Evolutionary conservation across 2,888 invertebrate species (phyloP).

Genomic region (Microctonus aethiopoides): DNA sequence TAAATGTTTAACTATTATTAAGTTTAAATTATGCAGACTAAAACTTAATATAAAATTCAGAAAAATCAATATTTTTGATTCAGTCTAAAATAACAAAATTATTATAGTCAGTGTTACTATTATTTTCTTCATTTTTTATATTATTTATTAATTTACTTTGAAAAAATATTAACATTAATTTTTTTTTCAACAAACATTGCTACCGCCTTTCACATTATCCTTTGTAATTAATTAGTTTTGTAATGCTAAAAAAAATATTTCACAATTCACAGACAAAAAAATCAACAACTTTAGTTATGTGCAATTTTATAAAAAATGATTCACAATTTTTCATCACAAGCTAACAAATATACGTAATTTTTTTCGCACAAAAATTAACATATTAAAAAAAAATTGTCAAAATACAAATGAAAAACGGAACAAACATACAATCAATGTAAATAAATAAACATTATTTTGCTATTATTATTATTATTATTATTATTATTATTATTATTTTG

Average conservation of each 20-base stretch:
- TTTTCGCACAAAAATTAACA: constrained; percentile 7
- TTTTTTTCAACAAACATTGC: too few relatives aligned
- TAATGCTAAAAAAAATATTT: neutral
- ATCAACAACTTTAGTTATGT: neutral
- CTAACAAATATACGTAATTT: constrained; percentile 7
- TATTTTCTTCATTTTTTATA: too few relatives aligned
- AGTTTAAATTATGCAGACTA: too few relatives aligned
- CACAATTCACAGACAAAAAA: neutral
- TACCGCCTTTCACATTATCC: too few relatives aligned
- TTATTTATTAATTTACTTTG: too few relatives aligned
- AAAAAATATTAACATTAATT: too few relatives aligned
- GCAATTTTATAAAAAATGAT: neutral
- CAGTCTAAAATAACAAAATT: too few relatives aligned
- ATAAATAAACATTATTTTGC: constrained; percentile 21
- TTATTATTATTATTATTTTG: neutral
- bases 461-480: neutral
- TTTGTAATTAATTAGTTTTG: neutral
- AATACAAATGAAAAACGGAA: constrained; percentile 1
- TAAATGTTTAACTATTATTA: too few relatives aligned
- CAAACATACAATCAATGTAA: constrained; percentile 32
- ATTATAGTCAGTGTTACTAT: too few relatives aligned
- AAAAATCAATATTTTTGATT: too few relatives aligned
- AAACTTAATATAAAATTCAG: too few relatives aligned
- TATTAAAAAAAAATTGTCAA: constrained; percentile 16
- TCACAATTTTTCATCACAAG: constrained; percentile 10